phyloP scores from a whole-genome alignment of 35 echinoderm and acorn worm species.

The Apostichopus parvimensis region DNA sequence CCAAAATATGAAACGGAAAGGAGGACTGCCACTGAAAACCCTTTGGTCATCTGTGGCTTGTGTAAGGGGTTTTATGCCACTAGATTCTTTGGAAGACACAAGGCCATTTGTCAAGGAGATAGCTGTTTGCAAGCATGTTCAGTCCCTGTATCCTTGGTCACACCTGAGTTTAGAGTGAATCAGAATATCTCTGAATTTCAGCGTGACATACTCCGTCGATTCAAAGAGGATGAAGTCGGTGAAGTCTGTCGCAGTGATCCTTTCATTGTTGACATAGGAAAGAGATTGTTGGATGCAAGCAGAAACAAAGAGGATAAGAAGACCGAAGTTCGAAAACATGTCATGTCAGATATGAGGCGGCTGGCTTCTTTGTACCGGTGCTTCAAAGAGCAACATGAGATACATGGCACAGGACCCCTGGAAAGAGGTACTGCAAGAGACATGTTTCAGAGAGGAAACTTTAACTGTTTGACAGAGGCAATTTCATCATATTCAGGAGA shows the following conservation, averaged over 20 bases:
- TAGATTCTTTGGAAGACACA: slow-evolving; percentile 34
- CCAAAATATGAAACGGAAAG: not conserved
- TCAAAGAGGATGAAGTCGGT: slow-evolving; percentile 18
- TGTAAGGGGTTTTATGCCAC: not conserved
- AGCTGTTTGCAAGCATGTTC: not conserved
- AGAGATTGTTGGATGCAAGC: slow-evolving; percentile 28
- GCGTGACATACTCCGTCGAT: slow-evolving; percentile 3
- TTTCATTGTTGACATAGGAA: not conserved
- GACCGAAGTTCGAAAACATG: slow-evolving; percentile 30
- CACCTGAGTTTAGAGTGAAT: not conserved
- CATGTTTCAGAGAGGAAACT: not conserved
- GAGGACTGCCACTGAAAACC: not conserved
- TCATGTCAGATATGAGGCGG: slow-evolving; percentile 5
- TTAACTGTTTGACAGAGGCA: not conserved
- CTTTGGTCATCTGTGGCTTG: slow-evolving; percentile 50
- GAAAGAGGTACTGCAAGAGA: slow-evolving; percentile 1
- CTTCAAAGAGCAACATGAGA: not conserved
- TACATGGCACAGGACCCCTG: not conserved
- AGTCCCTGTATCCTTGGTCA: not conserved
- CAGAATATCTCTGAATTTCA: not conserved
- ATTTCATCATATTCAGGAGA: not conserved
- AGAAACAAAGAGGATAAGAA: slow-evolving; percentile 49
- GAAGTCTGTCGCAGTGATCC: slow-evolving; percentile 17
- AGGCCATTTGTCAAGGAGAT: slow-evolving; percentile 28
- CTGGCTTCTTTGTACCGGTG: slow-evolving; percentile 18